A percentile compares a stretch with the other conserved stretches of the same genome.
Conservation (phyloP, 2,888 invertebrate genomes). For the Globia sparganii region DNA sequence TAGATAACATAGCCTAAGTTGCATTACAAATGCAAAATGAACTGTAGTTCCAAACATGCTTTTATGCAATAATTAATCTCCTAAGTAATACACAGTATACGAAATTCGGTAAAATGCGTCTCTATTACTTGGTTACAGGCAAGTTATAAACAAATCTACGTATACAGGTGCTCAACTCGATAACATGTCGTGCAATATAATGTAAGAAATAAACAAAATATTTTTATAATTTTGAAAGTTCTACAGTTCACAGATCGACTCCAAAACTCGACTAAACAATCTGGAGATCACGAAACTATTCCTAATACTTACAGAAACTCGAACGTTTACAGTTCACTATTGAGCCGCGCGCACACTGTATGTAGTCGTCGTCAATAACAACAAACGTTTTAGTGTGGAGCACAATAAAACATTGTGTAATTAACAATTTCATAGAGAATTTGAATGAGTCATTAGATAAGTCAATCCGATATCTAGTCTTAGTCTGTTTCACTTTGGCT, state of each 20-base stretch:
- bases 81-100: constrained; percentile 65
- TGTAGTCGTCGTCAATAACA: constrained; percentile 37
- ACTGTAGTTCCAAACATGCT: constrained; percentile 65
- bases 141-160: constrained; percentile 68
- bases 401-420: constrained; percentile 53
- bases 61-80: constrained; percentile 67
- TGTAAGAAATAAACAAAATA: constrained; percentile 54
- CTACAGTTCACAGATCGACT: constrained; percentile 80
- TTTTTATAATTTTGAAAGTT: constrained; percentile 63
- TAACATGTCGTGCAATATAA: constrained; percentile 69
- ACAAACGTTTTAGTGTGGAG: constrained; percentile 45
- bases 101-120: constrained; percentile 67
- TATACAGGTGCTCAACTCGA: constrained; percentile 68
- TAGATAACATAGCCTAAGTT: constrained; percentile 76
- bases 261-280: constrained; percentile 80
- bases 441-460: constrained; percentile 51
- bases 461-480: constrained; percentile 66
- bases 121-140: constrained; percentile 70
- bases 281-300: constrained; percentile 88
- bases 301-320: constrained; percentile 80
- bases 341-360: constrained; percentile 66
- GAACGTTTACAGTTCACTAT: constrained; percentile 53
- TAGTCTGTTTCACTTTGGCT: constrained; percentile 69
- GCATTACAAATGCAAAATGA: constrained; percentile 68
- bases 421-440: constrained; percentile 49